Evolutionary conservation across 2,113 vertebrate genomes (phyloP).

Genomic region (Ctenodactylus gundi): DNA sequence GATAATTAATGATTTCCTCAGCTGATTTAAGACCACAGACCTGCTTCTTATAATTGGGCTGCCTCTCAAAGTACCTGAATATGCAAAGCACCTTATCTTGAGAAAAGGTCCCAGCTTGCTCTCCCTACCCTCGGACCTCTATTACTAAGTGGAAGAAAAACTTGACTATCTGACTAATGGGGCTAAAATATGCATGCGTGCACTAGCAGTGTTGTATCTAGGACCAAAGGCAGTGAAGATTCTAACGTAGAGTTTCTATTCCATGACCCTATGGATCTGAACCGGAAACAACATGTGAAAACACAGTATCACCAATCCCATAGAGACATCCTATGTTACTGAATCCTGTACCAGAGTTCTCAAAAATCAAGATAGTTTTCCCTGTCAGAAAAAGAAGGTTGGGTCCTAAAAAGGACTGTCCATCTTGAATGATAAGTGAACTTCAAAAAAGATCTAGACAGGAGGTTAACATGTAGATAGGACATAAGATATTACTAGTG

Average conservation of each 20-base stretch:
- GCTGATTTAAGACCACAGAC: slow-evolving; percentile 38
- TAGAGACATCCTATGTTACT: background rate
- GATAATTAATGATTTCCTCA: slow-evolving; percentile 59
- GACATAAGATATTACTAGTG: background rate
- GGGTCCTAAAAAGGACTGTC: background rate
- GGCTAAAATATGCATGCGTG: background rate
- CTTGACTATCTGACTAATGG: background rate
- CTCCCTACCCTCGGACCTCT: background rate
- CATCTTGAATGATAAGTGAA: background rate
- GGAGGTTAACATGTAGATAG: background rate
- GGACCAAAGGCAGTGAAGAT: background rate
- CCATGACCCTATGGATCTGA: background rate
- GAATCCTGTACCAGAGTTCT: background rate
- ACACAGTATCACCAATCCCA: background rate
- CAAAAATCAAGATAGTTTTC: background rate
- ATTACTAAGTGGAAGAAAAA: background rate
- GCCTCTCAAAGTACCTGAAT: slow-evolving; percentile 40
- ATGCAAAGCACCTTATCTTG: slow-evolving; percentile 26
- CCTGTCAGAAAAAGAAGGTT: background rate
- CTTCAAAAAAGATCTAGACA: background rate
- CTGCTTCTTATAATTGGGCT: slow-evolving; percentile 2
- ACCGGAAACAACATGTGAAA: background rate
- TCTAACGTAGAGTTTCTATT: background rate
- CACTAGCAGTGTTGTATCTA: background rate
- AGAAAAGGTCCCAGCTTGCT: background rate